These are phyloP conservation scores for Gerosis bhagava DNA, from an alignment of 2,888 invertebrate species.

Conservation along the genomic window DNA sequence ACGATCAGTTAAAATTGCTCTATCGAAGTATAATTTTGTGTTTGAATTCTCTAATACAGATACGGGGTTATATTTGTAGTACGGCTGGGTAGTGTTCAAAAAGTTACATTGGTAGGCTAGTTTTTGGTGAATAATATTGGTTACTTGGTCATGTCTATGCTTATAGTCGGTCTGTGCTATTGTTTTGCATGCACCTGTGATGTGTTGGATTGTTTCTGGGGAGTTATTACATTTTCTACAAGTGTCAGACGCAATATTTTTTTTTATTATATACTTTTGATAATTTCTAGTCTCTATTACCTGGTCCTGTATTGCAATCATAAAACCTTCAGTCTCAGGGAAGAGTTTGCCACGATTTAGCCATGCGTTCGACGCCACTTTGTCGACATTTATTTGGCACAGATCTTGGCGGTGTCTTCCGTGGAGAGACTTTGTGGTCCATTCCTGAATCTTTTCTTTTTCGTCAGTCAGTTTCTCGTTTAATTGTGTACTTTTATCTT, in stretches of 20 bases:
- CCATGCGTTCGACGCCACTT: background rate
- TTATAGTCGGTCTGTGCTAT: too few species aligned
- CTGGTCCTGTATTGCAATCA: constrained; percentile 19
- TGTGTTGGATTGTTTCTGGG: background rate
- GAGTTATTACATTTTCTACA: constrained; percentile 1
- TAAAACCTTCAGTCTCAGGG: constrained; percentile 33
- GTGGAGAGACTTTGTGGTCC: background rate
- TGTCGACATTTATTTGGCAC: background rate
- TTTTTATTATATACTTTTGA: background rate
- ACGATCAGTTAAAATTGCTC: too few species aligned
- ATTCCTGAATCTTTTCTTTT: background rate
- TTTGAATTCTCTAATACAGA: too few species aligned
- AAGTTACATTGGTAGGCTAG: too few species aligned
- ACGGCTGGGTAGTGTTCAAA: too few species aligned
- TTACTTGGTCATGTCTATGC: too few species aligned
- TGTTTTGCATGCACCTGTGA: too few species aligned
- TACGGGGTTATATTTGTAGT: too few species aligned
- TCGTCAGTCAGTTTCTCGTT: background rate
- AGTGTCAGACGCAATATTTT: background rate
- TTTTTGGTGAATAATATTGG: too few species aligned
- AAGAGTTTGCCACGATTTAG: constrained; percentile 5
- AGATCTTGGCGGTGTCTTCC: background rate
- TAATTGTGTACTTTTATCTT: too few species aligned
- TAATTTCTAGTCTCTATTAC: background rate
- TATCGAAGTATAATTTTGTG: too few species aligned